phyloP scores from a whole-genome alignment of 2,113 vertebrate species.

The Misgurnus mizolepis region DNA sequence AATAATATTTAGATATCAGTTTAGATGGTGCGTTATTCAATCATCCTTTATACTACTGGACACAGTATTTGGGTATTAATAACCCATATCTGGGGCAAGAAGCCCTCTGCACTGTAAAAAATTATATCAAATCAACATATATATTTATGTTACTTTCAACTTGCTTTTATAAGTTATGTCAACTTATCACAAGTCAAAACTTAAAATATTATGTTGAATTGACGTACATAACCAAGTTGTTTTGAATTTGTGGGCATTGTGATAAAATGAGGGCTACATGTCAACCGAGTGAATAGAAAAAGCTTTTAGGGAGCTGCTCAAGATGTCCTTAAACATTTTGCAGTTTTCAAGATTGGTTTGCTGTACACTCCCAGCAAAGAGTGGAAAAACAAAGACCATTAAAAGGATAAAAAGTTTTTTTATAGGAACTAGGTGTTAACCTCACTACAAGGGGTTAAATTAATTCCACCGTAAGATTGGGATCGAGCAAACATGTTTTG shows the following conservation, averaged over 20 bases:
- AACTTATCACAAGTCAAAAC: no score
- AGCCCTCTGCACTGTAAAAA: no score
- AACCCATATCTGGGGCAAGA: no score
- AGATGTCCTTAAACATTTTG: conserved; percentile 17
- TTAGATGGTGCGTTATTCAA: no score
- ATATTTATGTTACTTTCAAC: no score
- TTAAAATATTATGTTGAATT: no score
- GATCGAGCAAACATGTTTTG: conserved; percentile 27
- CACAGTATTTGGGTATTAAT: no score
- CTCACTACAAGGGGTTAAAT: conserved; percentile 20
- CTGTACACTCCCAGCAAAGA: neutral
- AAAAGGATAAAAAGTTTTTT: neutral
- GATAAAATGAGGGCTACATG: conserved; percentile 32
- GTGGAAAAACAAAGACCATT: conserved; percentile 5
- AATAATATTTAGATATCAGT: no score
- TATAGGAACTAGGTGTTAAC: conserved; percentile 9
- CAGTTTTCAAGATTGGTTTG: neutral
- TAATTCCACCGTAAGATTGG: conserved; percentile 5
- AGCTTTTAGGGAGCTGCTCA: neutral
- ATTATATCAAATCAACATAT: no score
- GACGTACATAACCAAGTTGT: no score
- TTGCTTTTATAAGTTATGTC: no score
- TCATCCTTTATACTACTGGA: no score
- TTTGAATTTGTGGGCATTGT: conserved; percentile 36
- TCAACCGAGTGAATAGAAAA: conserved; percentile 11